phyloP scores from a whole-genome alignment of 2,888 invertebrate species.

The Philhelius pedissequus region DNA sequence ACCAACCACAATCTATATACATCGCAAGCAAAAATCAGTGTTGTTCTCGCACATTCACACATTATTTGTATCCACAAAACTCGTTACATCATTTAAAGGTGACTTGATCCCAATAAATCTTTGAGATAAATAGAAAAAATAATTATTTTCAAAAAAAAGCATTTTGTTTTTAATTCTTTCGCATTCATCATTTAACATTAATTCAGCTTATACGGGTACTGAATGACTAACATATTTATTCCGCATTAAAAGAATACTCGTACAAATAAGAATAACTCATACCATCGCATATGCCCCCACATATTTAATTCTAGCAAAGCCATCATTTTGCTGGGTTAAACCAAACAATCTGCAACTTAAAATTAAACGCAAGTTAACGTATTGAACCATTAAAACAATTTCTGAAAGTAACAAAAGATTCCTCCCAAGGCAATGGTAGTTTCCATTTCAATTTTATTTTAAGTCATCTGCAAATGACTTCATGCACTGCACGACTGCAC shows the following conservation, averaged over 20 bases:
- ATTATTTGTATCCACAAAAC: no score
- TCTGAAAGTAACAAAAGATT: neutral
- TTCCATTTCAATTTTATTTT: conserved; percentile 14
- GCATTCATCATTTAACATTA: no score
- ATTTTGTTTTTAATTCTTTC: no score
- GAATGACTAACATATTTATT: neutral
- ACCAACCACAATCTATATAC: no score
- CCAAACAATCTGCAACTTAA: neutral
- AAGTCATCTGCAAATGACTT: conserved; percentile 22
- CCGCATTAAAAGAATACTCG: neutral
- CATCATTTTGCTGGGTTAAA: neutral
- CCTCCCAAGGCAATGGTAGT: neutral
- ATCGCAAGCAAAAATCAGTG: no score
- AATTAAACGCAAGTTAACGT: conserved; percentile 3
- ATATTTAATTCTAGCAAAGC: neutral
- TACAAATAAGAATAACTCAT: neutral
- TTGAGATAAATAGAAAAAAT: no score
- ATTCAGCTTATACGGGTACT: no score
- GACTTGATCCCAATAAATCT: no score
- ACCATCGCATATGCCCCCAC: neutral
- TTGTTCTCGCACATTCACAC: no score
- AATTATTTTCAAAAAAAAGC: no score
- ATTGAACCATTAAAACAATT: conserved; percentile 23
- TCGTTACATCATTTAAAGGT: no score
- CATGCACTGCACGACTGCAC: neutral